Conservation (phyloP, 2,888 invertebrate species). For the Trachelus stipa region DNA sequence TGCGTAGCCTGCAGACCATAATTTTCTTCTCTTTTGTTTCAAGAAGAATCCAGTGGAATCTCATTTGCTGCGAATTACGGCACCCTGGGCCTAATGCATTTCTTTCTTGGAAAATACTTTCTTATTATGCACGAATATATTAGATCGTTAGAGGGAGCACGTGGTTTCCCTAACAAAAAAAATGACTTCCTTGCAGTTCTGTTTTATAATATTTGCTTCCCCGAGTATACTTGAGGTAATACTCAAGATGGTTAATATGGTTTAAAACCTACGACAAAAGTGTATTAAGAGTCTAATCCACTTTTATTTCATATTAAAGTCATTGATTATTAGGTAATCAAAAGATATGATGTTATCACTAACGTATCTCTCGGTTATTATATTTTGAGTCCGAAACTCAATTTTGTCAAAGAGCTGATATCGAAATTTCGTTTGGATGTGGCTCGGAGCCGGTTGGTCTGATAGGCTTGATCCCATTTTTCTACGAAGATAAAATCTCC, state of each 20-base stretch:
- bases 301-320: neutral
- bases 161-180: neutral
- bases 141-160: neutral
- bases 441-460: neutral
- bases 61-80: no score
- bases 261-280: no score
- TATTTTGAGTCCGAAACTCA: neutral
- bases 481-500: neutral
- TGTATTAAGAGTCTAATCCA: neutral
- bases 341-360: neutral
- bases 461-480: no score
- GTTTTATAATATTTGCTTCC: no score
- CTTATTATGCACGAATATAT: neutral
- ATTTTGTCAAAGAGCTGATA: neutral
- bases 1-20: no score
- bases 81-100: neutral
- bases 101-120: neutral
- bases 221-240: no score
- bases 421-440: neutral
- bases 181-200: no score
- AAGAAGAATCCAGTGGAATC: no score
- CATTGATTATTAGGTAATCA: neutral
- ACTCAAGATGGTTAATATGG: no score
- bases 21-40: no score
- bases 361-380: neutral